Base-by-base conservation (phyloP, 2,113 vertebrate species). In the Tupaia chinensis region DNA sequence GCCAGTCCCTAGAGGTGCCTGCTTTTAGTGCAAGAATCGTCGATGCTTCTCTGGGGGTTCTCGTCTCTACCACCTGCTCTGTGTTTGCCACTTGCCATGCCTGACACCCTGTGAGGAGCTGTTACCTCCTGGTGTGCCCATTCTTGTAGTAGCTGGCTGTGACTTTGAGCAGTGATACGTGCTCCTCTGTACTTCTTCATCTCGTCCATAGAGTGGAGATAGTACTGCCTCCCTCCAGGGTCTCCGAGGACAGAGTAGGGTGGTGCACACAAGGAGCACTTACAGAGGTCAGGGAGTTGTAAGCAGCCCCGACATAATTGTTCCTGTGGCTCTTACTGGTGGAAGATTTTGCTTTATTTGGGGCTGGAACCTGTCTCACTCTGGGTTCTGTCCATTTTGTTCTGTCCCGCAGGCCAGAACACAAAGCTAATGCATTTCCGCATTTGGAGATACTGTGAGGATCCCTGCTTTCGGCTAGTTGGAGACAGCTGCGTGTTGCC, bases 111-210 rank as follows among this genome's bases (percentile, higher is more conserved):
- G 0, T 3, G 7, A 73, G 94, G 66, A 82, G 12, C 1, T 3
- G 1, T 0, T 23, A 3, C 23, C 20, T 68, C 27, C n/a, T 7
- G 22, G 3, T 3, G 0, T 15, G 32, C 53, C 23, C 20, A 0
- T 20, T 27, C 23, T 16, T 74, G 53, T 34, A 20, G 69, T 32
- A 15, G 9, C 17, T 69, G 32, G 17, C 73, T 2, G 0, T 32
- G 61, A 10, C 16, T 60, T 54, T 25, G 63, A 34, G 61, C n/a
- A n/a, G 5, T 29, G 6, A 58, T 22, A 44, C 0, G 20, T 73
- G 44, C 73, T 76, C 19, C 58, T 25, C 34, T 53, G 32, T 25
- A 56, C 72, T 54, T 80, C 27, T 34, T n/a, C 61, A 68, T 27
- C 44, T 95, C 4, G 14, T 63, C 60, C 12, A 8, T 54, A n/a